phyloP scores from a whole-genome alignment of 2,113 vertebrate species.

The Pristiophorus japonicus region DNA sequence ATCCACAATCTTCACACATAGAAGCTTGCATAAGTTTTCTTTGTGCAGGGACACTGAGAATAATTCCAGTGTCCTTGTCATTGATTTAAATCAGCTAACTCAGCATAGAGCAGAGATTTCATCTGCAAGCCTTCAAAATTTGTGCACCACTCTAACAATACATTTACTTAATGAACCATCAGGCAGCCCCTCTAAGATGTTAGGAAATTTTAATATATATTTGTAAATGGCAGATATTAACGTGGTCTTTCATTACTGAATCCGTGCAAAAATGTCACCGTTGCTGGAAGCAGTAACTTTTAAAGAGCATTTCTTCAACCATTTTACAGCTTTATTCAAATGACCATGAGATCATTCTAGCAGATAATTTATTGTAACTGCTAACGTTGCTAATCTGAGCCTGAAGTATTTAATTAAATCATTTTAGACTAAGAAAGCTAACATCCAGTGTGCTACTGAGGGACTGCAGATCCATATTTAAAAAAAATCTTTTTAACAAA shows the following conservation, averaged over 20 bases:
- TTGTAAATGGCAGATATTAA: not conserved
- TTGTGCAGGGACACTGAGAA: not conserved
- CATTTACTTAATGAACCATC: not conserved
- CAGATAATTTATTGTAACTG: not conserved
- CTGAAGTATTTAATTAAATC: not conserved
- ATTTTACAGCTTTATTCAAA: not conserved
- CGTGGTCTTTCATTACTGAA: not conserved
- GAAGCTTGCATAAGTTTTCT: not conserved
- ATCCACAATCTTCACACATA: not conserved
- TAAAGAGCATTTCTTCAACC: not conserved
- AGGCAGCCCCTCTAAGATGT: not conserved
- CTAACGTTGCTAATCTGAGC: not conserved
- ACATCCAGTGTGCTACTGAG: not conserved
- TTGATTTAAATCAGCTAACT: not conserved
- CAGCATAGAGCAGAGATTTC: not conserved
- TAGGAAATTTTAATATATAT: not conserved
- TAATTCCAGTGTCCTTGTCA: not conserved
- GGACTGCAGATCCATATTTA: not conserved
- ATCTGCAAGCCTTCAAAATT: not conserved
- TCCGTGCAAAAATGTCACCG: not conserved
- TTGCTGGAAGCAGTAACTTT: not conserved
- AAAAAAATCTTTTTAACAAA: not conserved
- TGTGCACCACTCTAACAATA: not conserved
- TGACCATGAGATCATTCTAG: not conserved
- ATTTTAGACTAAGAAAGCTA: not conserved